Percentiles rank a stretch among this genome's conserved stretches.
phyloP scores from a whole-genome alignment of 1,140 invertebrate genomes.

The Berghia stephanieae region DNA sequence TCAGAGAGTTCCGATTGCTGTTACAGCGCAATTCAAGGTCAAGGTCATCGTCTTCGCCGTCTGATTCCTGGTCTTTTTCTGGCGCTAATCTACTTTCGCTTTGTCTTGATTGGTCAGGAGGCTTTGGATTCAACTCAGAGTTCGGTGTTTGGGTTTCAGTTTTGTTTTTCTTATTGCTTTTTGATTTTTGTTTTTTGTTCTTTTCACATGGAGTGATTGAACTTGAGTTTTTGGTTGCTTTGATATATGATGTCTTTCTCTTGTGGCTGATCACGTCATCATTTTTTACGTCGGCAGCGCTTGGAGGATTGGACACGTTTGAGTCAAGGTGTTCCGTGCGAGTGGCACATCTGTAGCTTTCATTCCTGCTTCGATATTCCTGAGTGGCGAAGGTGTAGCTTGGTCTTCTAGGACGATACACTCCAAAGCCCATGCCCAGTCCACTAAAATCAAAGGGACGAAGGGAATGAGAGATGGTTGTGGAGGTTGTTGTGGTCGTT shows the following conservation, averaged over 20 bases:
- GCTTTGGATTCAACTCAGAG: too few relatives aligned
- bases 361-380: constrained; percentile 53
- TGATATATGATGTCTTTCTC: constrained; percentile 59
- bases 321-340: constrained; percentile 42
- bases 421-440: constrained; percentile 60
- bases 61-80: background rate
- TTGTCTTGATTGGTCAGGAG: background rate
- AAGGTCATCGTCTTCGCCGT: background rate
- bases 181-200: too few relatives aligned
- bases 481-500: background rate
- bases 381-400: constrained; percentile 65
- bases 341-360: constrained; percentile 62
- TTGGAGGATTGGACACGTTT: constrained; percentile 17
- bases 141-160: too few relatives aligned
- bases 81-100: background rate
- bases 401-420: constrained; percentile 60
- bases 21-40: too few relatives aligned
- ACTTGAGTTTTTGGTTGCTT: constrained; percentile 42
- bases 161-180: too few relatives aligned
- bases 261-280: constrained; percentile 54
- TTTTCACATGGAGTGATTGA: too few relatives aligned
- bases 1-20: too few relatives aligned
- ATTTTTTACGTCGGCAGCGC: constrained; percentile 52
- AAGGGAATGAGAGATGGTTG: constrained; percentile 34
- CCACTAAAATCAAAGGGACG: constrained; percentile 61